Base-by-base conservation (phyloP, 2,888 invertebrate genomes). In the Oscheius onirici region DNA sequence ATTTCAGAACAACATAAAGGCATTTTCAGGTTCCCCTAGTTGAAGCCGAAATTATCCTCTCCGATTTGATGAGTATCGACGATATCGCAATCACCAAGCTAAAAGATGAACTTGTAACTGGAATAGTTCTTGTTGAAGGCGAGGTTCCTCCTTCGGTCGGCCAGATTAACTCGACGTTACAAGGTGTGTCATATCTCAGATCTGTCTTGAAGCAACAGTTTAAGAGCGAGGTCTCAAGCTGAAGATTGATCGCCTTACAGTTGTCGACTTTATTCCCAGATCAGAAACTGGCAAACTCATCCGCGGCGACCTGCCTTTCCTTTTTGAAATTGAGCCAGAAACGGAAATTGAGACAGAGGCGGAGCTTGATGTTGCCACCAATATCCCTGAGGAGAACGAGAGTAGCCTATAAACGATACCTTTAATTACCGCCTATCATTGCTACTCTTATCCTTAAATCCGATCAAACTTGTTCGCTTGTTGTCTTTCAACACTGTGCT, bases 261-360 rank as follows among this genome's bases (percentile, higher is more conserved):
- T 75, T 13, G 57, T 78, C 13, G 78, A 78, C 52, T 76, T 76
- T 46, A 73, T 78, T 65, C 78, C 78, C 26, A 66, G 76, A 63
- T 70, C 74, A 3, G 78, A 78, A 40, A 73, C 73, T 44, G 78
- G 78, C n/a, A 75, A 72, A 20, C 49, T 78, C 8, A 20, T 73
- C 10, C 43, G 76, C 41, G 57, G 44, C 10, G 78, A 76, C 54
- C 51, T 78, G 1, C 70, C 73, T 1, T 78, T 72, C 26, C 22
- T 76, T 10, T 58, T 78, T 57, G 71, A 68, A 13, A n/a, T 60
- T 2, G 74, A 76, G 17, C 52, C 66, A 10, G 63, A 58, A 22
- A 3, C 44, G 5, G 63, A 46, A 63, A n/a, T 41, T 58, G 58
- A 58, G 15, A 55, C 26, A 13, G 28, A 26, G 58, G 43, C 40